Evolutionary conservation across 2,797 vertebrate species (phyloP).

Genomic region (Paguma larvata): DNA sequence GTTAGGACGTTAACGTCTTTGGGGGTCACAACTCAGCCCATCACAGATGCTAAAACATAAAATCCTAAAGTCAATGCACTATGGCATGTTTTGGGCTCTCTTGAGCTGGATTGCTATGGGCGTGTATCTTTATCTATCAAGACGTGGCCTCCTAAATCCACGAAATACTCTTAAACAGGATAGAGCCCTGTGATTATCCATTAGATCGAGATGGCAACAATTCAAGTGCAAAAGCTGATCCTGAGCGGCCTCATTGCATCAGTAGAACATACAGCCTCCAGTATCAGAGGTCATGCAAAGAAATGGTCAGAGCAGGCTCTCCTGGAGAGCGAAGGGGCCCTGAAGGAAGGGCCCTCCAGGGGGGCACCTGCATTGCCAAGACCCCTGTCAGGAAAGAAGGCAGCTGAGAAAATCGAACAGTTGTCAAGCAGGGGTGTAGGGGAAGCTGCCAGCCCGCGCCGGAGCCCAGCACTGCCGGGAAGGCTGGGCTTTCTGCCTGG

Average conservation of each 20-base stretch:
- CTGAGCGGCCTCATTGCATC: no score
- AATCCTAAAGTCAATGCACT: neutral
- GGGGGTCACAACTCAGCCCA: neutral
- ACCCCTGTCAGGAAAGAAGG: neutral
- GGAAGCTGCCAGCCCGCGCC: neutral
- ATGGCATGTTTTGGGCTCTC: no score
- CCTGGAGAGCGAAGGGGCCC: neutral
- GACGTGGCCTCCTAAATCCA: neutral
- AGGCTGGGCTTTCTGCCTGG: neutral
- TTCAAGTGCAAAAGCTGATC: neutral
- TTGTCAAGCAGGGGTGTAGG: no score
- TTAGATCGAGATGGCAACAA: neutral
- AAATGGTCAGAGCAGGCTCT: neutral
- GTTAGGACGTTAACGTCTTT: neutral
- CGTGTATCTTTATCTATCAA: neutral
- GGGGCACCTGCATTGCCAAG: neutral
- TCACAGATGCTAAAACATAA: neutral
- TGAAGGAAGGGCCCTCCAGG: neutral
- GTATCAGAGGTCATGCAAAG: no score
- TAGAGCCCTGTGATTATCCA: neutral
- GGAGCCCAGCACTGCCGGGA: neutral
- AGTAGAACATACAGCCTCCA: neutral
- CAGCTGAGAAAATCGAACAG: neutral
- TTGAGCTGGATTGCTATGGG: neutral
- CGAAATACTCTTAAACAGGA: neutral